These are phyloP conservation scores for Heliornis fulica DNA, from an alignment of 2,113 vertebrate genomes.

Conservation along the genomic window DNA sequence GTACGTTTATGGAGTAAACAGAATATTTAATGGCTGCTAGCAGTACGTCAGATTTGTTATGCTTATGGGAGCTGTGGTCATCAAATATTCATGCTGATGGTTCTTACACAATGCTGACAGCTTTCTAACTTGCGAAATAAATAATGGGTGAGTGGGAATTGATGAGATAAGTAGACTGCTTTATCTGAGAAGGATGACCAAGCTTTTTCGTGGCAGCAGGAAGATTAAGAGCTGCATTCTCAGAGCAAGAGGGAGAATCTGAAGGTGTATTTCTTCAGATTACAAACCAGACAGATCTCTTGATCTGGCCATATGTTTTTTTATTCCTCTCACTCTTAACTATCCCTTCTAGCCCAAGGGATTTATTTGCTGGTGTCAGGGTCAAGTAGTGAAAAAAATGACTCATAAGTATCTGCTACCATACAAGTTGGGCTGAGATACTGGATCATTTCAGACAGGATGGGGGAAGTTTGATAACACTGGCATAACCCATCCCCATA, in stretches of 20 bases:
- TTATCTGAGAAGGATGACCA: constrained; percentile 40
- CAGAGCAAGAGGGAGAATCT: neutral
- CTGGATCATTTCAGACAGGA: neutral
- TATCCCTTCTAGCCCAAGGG: neutral
- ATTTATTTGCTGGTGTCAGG: neutral
- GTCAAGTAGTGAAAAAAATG: neutral
- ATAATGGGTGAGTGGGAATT: constrained; percentile 35
- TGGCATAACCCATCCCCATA: neutral
- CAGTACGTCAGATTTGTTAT: constrained; percentile 46
- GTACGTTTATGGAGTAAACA: constrained; percentile 61
- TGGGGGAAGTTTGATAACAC: neutral
- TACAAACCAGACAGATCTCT: neutral
- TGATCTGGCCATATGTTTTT: neutral
- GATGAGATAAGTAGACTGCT: constrained; percentile 27
- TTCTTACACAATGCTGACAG: constrained; percentile 52
- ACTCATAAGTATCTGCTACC: neutral
- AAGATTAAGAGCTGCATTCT: neutral
- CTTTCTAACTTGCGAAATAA: constrained; percentile 54
- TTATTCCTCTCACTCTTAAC: neutral
- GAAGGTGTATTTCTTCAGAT: neutral
- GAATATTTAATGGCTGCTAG: constrained; percentile 59
- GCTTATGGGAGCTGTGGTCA: constrained; percentile 46
- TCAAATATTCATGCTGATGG: constrained; percentile 63
- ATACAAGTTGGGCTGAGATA: neutral
- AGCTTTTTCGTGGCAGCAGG: neutral